These are phyloP conservation scores for Dipodomys merriami DNA, from an alignment of 2,113 vertebrate species.

Conservation along the genomic window DNA sequence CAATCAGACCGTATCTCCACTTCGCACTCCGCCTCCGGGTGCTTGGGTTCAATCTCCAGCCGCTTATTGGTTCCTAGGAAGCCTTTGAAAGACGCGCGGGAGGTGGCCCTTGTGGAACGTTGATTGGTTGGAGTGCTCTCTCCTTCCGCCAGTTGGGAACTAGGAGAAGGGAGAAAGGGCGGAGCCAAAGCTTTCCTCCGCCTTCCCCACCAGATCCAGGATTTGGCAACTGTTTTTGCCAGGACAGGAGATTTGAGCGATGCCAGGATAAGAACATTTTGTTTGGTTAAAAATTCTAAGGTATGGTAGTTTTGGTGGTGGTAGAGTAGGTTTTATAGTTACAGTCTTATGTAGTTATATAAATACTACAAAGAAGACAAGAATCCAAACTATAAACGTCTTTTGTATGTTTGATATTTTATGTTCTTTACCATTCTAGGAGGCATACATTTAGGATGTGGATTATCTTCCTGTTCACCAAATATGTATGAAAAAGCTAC, in stretches of 20 bases:
- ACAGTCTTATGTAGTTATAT: not conserved
- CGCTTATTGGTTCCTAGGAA: slow-evolving; percentile 65
- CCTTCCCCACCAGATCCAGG: too few species aligned
- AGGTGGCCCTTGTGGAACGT: not conserved
- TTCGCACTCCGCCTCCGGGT: not conserved
- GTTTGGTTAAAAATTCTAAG: not conserved
- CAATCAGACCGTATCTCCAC: not conserved
- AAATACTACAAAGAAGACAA: not conserved
- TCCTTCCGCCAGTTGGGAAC: not conserved
- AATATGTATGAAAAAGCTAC: not conserved
- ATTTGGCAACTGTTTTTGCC: too few species aligned
- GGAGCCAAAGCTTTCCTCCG: not conserved
- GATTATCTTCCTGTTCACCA: slow-evolving; percentile 26
- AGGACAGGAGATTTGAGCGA: fast-evolving
- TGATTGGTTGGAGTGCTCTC: slow-evolving; percentile 44
- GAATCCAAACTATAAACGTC: not conserved
- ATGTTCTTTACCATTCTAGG: not conserved
- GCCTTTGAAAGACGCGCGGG: slow-evolving; percentile 76
- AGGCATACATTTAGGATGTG: not conserved
- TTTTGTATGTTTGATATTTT: not conserved
- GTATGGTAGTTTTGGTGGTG: not conserved
- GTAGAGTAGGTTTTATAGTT: slow-evolving; percentile 1
- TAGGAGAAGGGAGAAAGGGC: not conserved
- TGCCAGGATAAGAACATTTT: not conserved
- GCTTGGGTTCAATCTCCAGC: not conserved